A percentile compares a stretch with the other conserved stretches of the same genome.
These are phyloP conservation scores for Saturnia pavonia DNA, from an alignment of 2,888 invertebrate genomes.

Conservation along the genomic window DNA sequence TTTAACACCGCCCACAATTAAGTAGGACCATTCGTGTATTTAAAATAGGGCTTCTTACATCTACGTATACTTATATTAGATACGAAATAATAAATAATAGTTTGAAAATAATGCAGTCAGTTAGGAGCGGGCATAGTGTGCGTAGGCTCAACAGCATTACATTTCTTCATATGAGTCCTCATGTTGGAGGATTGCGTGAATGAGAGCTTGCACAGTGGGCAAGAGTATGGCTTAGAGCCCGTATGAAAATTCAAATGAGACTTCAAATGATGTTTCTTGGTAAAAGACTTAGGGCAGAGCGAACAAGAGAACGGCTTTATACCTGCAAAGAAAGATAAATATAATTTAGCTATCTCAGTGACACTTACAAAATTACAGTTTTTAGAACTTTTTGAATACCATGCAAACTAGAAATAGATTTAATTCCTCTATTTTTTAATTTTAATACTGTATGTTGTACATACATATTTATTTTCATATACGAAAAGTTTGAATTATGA, in stretches of 20 bases:
- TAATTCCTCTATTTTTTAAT: too few species aligned
- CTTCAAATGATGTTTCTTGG: constrained; percentile 92
- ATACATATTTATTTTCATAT: too few species aligned
- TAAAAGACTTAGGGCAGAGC: constrained; percentile 89
- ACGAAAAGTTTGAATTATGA: too few species aligned
- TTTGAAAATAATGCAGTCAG: neutral
- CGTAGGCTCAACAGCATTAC: constrained; percentile 56
- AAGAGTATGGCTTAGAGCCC: constrained; percentile 88
- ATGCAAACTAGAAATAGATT: too few species aligned
- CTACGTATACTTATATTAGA: neutral
- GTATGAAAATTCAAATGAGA: constrained; percentile 93
- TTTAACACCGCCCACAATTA: neutral
- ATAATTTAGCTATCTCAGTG: neutral
- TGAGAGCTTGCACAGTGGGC: constrained; percentile 84
- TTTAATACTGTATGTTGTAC: too few species aligned
- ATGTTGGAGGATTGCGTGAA: constrained; percentile 94
- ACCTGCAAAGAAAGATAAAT: constrained; percentile 69
- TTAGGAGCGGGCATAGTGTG: neutral
- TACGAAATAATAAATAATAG: neutral
- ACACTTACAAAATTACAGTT: too few species aligned
- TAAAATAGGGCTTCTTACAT: neutral
- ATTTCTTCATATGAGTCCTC: constrained; percentile 93
- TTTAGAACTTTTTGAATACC: too few species aligned
- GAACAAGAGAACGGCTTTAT: constrained; percentile 88
- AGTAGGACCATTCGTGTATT: neutral